Evolutionary conservation across 1,140 invertebrate species (phyloP).

Genomic region (Cephus cinctus): DNA sequence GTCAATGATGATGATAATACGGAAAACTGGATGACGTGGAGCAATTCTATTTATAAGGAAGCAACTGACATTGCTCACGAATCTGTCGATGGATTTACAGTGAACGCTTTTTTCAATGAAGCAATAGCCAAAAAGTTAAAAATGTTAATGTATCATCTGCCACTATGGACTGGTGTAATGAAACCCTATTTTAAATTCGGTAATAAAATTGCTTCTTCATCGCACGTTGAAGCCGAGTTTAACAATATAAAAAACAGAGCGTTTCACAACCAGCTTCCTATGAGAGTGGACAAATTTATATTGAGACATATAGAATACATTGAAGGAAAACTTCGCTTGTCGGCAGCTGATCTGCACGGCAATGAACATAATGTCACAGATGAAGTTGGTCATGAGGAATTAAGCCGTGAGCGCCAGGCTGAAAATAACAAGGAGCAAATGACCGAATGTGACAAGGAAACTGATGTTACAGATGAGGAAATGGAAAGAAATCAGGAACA

Average conservation of each 20-base stretch:
- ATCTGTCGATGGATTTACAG: background rate
- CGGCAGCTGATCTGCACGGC: too few species aligned
- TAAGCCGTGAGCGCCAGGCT: too few species aligned
- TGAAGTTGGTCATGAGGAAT: too few species aligned
- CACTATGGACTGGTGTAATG: constrained; percentile 16
- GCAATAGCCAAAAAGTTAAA: constrained; percentile 9
- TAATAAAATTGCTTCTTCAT: background rate
- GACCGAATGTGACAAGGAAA: constrained; percentile 3
- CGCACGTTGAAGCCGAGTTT: constrained; percentile 1
- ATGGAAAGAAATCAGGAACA: background rate
- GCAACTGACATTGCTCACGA: constrained; percentile 1
- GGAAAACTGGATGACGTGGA: constrained; percentile 8
- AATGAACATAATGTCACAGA: too few species aligned
- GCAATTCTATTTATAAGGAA: constrained; percentile 1
- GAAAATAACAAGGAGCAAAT: too few species aligned
- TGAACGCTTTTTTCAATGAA: constrained; percentile 14
- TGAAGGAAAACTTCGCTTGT: constrained; percentile 4
- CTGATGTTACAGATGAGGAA: background rate
- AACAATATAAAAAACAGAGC: constrained; percentile 11
- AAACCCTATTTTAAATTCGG: constrained; percentile 5
- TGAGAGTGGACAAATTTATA: constrained; percentile 13
- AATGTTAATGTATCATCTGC: constrained; percentile 6
- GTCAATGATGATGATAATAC: constrained; percentile 1
- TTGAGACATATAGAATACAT: constrained; percentile 3
- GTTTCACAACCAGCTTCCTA: constrained; percentile 9